Evolutionary conservation across 2,797 vertebrate species (phyloP).

Genomic region (Numenius phaeopus): DNA sequence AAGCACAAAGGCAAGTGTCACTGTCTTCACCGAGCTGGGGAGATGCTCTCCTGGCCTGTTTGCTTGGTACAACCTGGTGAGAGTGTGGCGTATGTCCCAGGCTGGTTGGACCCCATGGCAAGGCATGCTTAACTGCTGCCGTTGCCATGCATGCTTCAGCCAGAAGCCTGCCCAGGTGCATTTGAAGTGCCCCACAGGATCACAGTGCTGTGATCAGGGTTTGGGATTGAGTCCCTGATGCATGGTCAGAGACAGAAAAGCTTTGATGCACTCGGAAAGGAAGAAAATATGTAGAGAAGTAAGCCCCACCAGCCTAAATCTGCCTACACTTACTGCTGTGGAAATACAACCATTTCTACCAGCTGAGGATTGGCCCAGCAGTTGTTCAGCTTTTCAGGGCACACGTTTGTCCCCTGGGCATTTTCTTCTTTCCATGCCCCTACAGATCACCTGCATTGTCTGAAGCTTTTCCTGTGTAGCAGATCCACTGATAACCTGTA

Average conservation of each 20-base stretch:
- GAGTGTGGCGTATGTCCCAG: accelerated
- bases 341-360: background rate
- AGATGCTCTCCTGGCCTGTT: background rate
- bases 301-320: background rate
- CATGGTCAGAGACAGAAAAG: background rate
- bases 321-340: background rate
- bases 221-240: accelerated
- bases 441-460: background rate
- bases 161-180: background rate
- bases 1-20: background rate
- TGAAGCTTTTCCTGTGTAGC: background rate
- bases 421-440: background rate
- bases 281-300: background rate
- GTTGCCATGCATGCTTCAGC: accelerated
- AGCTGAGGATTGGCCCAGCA: background rate
- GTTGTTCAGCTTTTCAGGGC: background rate
- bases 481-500: constrained; percentile 23
- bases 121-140: background rate
- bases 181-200: background rate
- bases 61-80: too few relatives aligned
- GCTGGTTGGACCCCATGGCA: background rate
- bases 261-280: background rate
- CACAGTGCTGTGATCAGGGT: background rate
- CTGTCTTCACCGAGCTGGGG: too few relatives aligned
- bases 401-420: background rate